Evolutionary conservation across 2,113 vertebrate genomes (phyloP), one percentile per base, ranked within the genome.

Genomic region (Cephalopholis sonnerati): DNA sequence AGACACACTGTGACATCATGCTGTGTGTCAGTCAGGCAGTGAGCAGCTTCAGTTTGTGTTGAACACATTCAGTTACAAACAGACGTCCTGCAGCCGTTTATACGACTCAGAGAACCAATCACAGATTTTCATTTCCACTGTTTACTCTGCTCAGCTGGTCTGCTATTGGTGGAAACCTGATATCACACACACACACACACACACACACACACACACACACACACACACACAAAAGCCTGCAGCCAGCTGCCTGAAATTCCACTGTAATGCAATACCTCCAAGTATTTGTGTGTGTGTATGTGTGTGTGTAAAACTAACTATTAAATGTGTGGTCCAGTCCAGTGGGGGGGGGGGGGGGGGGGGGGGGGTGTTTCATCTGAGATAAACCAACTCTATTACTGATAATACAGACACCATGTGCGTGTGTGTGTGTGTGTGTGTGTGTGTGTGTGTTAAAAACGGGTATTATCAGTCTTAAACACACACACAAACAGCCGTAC

Each of bases 221-320:
- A 27, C 24, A 58, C 3, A 69, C 18, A 54, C 69, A 39, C 20
- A 10, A 12, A 64, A 32, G 58, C 58, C 61, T 74, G 27, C 48
- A 74, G 51, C 66, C 85, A 86, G 90, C 88, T 90, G 90, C 84
- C 79, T 86, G 48, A 59, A 62, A 86, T 88, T 87, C 90, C 87
- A 39, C 58, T 82, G 90, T 89, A 87, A 89, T 71, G 41, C 53
- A 88, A 91, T 39, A 82, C 83, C 74, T 70, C 64, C 0, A 20
- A 29, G 51, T 55, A 54, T 50, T 4, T 51, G 51, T 79, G 32
- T 74, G 67, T 68, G 59, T 81, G 68, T 72, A 54, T 62, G 55
- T 77, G 66, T 50, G 77, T 58, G 48, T 55, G 66, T 65, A 24
- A 24, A 36, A 53, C 32, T 74, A 78, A 71, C 70, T 82, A 75